Evolutionary conservation across 2,888 invertebrate species (phyloP), one percentile per base, ranked within the genome.

Genomic region (Latrodectus elegans): DNA sequence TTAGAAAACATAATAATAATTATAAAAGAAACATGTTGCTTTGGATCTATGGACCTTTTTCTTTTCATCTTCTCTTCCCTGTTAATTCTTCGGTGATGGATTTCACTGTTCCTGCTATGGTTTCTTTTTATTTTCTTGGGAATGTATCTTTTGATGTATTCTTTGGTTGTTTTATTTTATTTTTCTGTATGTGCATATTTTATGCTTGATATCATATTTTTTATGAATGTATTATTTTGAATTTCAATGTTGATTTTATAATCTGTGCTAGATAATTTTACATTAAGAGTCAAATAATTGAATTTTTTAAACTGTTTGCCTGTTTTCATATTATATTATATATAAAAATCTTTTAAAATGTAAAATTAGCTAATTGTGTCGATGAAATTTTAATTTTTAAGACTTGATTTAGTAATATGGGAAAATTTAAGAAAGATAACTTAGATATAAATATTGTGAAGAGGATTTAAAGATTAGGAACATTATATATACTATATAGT

Each of bases 61-160:
- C 49, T 52, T n/a, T n/a, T 17, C 15, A 15, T 60, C 10, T 55
- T 81, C 51, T 53, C 70, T 74, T 83, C 76, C 55, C 84, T 85
- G 15, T 79, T 73, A 53, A 73, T 68, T 74, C 80, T 71, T 79
- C 80, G 81, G 86, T 86, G 86, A 67, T 81, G 65, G 76, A 67
- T 75, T 71, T 68, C 77, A 51, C 55, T 72, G 49, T 64, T 68
- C 81, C 38, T 81, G 76, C 14, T 84, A 22, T 51, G n/a, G n/a
- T 86, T 81, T 81, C n/a, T 77, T 75, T 60, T 38, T 79, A 53
- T 70, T 79, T 60, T 60, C 60, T 60, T 60, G 26, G 55, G 60
- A 60, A 60, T 78, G 26, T 68, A n/a, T 22, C 51, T 15, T 53
- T 72, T 52, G 11, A 15, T 72, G n/a, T 38, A 72, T 15, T 49